Percentiles rank a stretch among this genome's conserved stretches.
phyloP scores from a whole-genome alignment of 2,113 vertebrate species.

The Parotia lawesii region DNA sequence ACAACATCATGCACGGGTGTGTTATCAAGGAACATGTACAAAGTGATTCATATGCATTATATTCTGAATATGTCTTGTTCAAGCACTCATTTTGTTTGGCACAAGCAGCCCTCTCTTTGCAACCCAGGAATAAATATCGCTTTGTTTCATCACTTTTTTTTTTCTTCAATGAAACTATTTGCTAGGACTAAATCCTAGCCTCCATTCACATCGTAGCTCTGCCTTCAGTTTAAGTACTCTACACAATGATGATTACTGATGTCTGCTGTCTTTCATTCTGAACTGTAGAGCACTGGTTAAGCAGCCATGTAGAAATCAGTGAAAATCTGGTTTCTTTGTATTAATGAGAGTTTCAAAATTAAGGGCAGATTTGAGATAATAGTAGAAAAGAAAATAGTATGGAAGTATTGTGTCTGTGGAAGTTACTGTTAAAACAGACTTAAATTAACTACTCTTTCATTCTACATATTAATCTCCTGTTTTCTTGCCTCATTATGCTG shows the following conservation, averaged over 20 bases:
- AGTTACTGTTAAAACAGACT: not conserved
- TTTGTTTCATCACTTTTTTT: constrained; percentile 38
- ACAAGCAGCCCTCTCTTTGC: constrained; percentile 45
- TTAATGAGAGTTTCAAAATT: not conserved
- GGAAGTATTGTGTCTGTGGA: not conserved
- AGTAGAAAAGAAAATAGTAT: not conserved
- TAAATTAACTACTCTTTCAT: not conserved
- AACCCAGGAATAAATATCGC: constrained; percentile 20
- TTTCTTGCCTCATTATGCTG: not conserved
- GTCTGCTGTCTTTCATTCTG: not conserved
- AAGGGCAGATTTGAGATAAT: not conserved
- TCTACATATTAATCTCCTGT: not conserved
- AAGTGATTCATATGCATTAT: constrained; percentile 36
- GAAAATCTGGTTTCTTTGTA: not conserved
- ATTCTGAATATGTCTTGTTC: constrained; percentile 24
- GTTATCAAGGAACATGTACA: constrained; percentile 21
- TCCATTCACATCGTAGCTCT: not conserved
- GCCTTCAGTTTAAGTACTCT: not conserved
- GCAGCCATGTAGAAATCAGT: not conserved
- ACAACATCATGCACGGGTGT: constrained; percentile 8
- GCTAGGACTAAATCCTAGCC: not conserved
- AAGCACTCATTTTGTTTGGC: constrained; percentile 51
- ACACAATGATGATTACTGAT: not conserved
- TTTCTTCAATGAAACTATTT: constrained; percentile 7
- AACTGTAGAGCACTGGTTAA: not conserved